These are phyloP conservation scores for Gila robusta DNA, from an alignment of 2,797 vertebrate species.

Conservation along the genomic window DNA sequence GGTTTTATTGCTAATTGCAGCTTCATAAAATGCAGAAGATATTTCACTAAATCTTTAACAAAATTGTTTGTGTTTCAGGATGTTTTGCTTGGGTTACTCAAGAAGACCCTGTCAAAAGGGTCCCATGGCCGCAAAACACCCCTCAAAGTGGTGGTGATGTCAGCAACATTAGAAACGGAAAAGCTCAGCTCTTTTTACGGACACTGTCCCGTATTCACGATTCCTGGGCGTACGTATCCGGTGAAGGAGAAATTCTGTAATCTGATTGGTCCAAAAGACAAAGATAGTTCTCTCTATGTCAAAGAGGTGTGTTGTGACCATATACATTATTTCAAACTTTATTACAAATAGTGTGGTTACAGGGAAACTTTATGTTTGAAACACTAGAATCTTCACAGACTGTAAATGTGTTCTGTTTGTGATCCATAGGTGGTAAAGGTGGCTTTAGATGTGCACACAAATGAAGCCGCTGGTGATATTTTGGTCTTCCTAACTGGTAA, in stretches of 20 bases:
- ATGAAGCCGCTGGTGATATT: constrained; percentile 91
- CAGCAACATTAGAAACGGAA: constrained; percentile 93
- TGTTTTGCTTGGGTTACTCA: constrained; percentile 93
- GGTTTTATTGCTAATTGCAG: not conserved
- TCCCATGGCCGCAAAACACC: constrained; percentile 74
- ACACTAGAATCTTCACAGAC: not conserved
- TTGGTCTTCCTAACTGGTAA: constrained; percentile 95
- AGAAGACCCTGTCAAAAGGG: constrained; percentile 84
- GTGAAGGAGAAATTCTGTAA: constrained; percentile 90
- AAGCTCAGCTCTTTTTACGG: constrained; percentile 91
- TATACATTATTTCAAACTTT: not conserved
- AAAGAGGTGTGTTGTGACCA: constrained; percentile 84
- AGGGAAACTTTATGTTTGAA: not conserved
- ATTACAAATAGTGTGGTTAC: not conserved
- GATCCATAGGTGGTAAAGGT: constrained; percentile 87
- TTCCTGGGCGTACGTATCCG: constrained; percentile 92
- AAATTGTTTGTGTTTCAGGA: constrained; percentile 81
- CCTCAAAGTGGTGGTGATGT: constrained; percentile 96
- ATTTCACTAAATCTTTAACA: not conserved
- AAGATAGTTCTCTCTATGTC: constrained; percentile 86
- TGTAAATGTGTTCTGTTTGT: not conserved
- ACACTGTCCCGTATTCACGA: constrained; percentile 87
- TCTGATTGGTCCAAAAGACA: constrained; percentile 90
- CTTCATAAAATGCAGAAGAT: not conserved
- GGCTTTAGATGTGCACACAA: constrained; percentile 90